Conservation (phyloP, 35 echinoderm and acorn worm genomes). For the Diadema setosum region DNA sequence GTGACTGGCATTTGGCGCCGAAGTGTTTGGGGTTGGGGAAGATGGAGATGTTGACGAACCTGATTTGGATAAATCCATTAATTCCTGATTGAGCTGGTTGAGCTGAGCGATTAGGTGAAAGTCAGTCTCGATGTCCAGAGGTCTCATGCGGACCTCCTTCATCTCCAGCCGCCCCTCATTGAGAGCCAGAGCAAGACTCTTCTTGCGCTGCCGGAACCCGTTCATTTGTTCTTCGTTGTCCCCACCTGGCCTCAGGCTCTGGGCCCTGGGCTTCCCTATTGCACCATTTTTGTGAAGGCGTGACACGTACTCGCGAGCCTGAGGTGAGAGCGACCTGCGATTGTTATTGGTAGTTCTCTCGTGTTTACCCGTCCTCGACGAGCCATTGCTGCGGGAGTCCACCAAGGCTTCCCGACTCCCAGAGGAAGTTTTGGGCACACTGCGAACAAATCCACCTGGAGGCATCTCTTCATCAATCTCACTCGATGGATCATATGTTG, state of each 20-base stretch:
- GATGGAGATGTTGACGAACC: conserved; percentile 1
- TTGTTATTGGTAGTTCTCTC: conserved; percentile 14
- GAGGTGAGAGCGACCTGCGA: not conserved
- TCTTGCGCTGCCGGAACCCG: not conserved
- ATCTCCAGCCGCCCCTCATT: not conserved
- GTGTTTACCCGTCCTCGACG: not conserved
- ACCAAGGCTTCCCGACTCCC: not conserved
- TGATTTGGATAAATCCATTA: conserved; percentile 12
- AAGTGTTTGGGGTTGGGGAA: not conserved
- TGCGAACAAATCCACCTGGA: not conserved
- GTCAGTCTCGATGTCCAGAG: not conserved
- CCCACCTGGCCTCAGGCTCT: not conserved
- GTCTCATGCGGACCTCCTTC: conserved; percentile 8
- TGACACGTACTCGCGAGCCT: not conserved
- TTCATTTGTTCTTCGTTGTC: not conserved
- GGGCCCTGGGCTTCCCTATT: not conserved
- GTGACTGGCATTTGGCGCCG: not conserved
- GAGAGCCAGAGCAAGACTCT: not conserved
- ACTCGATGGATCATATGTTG: not conserved
- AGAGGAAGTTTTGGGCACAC: not conserved
- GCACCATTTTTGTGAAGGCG: not conserved
- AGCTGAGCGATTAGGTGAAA: conserved; percentile 5
- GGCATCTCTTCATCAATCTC: not conserved
- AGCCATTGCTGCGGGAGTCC: not conserved
- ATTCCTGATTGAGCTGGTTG: conserved; percentile 17